Evolutionary conservation across 2,888 invertebrate species (phyloP).

Genomic region (Trachelus stipa): DNA sequence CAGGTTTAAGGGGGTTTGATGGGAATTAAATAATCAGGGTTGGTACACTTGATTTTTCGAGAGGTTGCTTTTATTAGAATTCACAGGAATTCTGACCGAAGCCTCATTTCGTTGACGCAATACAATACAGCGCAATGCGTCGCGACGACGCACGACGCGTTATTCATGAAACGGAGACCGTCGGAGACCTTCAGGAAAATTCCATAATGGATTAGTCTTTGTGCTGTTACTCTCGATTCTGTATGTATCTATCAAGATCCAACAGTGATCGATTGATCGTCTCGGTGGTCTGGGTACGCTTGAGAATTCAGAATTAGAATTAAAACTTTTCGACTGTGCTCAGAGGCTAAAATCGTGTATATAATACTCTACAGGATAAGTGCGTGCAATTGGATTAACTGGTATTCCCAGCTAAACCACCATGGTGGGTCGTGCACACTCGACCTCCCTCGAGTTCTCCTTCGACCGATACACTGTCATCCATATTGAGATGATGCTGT

Average conservation of each 20-base stretch:
- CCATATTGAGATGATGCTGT: not conserved
- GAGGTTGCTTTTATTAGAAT: not conserved
- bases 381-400: not conserved
- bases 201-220: conserved; percentile 43
- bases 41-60: not conserved
- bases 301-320: not conserved
- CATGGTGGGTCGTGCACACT: not conserved
- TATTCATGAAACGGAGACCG: conserved; percentile 29
- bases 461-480: not conserved
- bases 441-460: not conserved
- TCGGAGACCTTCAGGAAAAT: conserved; percentile 32
- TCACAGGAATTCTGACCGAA: not conserved
- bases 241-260: conserved; percentile 34
- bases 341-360: not conserved
- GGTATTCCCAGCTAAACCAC: not conserved
- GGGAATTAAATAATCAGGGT: not conserved
- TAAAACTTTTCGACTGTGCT: not conserved
- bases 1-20: not conserved
- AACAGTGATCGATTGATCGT: conserved; percentile 35
- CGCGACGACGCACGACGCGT: not conserved
- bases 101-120: not conserved
- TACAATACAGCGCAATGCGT: not conserved
- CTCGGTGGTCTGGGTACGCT: not conserved
- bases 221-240: conserved; percentile 31
- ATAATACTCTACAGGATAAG: not conserved